phyloP scores from a whole-genome alignment of 2,797 vertebrate genomes.

The Lepidocolaptes lacrymiger region DNA sequence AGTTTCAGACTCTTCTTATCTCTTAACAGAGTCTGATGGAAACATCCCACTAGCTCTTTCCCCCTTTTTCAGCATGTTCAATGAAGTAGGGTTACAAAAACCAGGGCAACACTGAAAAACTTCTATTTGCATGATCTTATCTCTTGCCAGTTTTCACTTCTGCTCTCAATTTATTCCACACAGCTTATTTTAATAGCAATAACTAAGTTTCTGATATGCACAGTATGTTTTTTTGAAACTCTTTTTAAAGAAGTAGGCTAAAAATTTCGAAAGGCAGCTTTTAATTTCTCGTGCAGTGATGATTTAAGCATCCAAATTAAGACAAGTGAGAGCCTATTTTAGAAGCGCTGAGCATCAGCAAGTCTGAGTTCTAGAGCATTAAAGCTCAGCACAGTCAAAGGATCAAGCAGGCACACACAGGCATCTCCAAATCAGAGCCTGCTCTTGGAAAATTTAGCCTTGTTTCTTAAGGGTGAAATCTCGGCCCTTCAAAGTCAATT shows the following conservation, averaged over 20 bases:
- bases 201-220: conserved; percentile 10
- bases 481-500: conserved; percentile 58
- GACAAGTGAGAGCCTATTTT: conserved; percentile 37
- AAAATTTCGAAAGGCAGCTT: conserved; percentile 33
- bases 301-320: conserved; percentile 57
- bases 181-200: conserved; percentile 47
- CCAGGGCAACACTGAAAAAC: background rate
- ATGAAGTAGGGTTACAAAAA: background rate
- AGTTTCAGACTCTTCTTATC: conserved; percentile 7
- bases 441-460: conserved; percentile 50
- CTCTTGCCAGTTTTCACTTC: conserved; percentile 59
- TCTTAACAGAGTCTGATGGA: conserved; percentile 27
- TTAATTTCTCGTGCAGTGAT: conserved; percentile 10
- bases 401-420: conserved; percentile 13
- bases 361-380: conserved; percentile 43
- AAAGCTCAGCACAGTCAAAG: conserved; percentile 14
- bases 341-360: conserved; percentile 55
- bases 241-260: conserved; percentile 49
- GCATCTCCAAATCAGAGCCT: conserved; percentile 30
- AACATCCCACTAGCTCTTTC: background rate
- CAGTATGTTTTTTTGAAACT: background rate
- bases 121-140: background rate
- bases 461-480: conserved; percentile 68
- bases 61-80: background rate
- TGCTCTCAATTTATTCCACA: conserved; percentile 31